Evolutionary conservation across 2,113 vertebrate species (phyloP).

Genomic region (Brachyhypopomus gauderio): DNA sequence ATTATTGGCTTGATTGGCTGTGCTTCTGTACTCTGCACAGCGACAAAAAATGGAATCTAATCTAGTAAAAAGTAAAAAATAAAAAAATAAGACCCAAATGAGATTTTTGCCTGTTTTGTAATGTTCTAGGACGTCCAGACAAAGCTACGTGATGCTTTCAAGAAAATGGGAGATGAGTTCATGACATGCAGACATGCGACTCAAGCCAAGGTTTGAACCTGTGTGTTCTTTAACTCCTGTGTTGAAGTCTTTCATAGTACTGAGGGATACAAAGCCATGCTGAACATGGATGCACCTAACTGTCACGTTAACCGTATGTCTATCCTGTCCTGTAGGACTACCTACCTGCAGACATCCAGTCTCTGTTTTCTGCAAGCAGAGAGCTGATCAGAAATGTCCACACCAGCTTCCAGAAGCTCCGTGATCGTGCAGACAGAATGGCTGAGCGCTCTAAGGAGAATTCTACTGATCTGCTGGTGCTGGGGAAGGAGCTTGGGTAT

Average conservation of each 20-base stretch:
- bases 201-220: conserved; percentile 83
- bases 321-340: conserved; percentile 80
- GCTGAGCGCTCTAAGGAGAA: conserved; percentile 88
- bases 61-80: no score
- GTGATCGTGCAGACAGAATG: conserved; percentile 88
- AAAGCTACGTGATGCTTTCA: conserved; percentile 86
- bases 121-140: conserved; percentile 87
- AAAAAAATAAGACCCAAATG: not conserved
- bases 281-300: not conserved
- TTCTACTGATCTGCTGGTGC: conserved; percentile 87
- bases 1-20: no score
- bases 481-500: conserved; percentile 93
- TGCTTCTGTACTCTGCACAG: no score
- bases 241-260: not conserved
- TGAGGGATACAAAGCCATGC: no score
- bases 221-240: not conserved
- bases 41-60: no score
- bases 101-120: conserved; percentile 30
- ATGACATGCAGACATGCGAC: conserved; percentile 85
- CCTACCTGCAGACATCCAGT: conserved; percentile 91
- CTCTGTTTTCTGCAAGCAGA: conserved; percentile 87
- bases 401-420: conserved; percentile 90
- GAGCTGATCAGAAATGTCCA: conserved; percentile 92
- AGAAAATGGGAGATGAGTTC: conserved; percentile 91
- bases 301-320: not conserved